phyloP scores from a whole-genome alignment of 2,113 vertebrate genomes.

The Rhodinocichla rosea region DNA sequence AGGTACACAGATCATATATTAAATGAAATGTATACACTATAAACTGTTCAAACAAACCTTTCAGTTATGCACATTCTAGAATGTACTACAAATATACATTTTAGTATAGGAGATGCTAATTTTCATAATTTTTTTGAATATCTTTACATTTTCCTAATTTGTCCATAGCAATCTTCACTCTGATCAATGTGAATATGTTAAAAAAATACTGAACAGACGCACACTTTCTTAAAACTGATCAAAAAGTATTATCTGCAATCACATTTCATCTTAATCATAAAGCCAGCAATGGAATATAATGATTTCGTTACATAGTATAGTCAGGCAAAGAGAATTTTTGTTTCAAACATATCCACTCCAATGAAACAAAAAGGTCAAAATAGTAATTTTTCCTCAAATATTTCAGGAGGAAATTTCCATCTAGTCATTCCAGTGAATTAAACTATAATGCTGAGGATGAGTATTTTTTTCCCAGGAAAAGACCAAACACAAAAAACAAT shows the following conservation, averaged over 20 bases:
- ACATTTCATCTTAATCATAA: not conserved
- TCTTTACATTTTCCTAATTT: not conserved
- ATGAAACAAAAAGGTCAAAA: not conserved
- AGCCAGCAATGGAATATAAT: not conserved
- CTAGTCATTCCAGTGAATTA: not conserved
- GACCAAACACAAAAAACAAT: not conserved
- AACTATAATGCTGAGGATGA: not conserved
- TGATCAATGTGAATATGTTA: not conserved
- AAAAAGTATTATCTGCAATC: not conserved
- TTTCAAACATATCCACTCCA: not conserved
- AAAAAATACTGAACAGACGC: not conserved
- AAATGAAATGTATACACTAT: not conserved
- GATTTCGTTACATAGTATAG: not conserved
- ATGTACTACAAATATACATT: not conserved
- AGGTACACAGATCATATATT: not conserved
- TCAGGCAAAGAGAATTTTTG: not conserved
- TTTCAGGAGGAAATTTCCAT: not conserved
- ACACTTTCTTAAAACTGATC: not conserved
- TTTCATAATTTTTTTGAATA: not conserved
- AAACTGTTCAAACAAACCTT: not conserved
- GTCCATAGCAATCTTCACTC: not conserved
- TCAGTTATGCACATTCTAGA: not conserved
- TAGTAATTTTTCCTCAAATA: not conserved
- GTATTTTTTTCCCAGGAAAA: not conserved
- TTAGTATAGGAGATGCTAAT: not conserved